These are phyloP conservation scores for Philopedon plagiatum DNA, from an alignment of 2,888 invertebrate species.

Conservation along the genomic window DNA sequence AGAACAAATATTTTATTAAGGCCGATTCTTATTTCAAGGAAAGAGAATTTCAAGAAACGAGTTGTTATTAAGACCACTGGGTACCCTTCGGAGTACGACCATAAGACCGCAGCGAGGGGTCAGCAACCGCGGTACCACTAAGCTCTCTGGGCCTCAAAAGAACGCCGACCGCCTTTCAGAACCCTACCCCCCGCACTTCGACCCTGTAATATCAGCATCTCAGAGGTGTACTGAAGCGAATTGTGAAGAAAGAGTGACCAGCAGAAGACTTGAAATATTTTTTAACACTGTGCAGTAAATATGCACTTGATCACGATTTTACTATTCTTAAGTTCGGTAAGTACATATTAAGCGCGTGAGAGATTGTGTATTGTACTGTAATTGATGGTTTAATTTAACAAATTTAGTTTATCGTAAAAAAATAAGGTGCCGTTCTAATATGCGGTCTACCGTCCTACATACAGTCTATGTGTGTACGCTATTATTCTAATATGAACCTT, in stretches of 20 bases:
- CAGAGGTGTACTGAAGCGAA: constrained; percentile 48
- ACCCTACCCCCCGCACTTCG: constrained; percentile 57
- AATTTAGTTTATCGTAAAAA: too few relatives aligned
- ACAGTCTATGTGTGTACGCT: too few relatives aligned
- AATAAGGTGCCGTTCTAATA: too few relatives aligned
- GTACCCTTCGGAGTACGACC: constrained; percentile 47
- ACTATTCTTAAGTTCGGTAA: too few relatives aligned
- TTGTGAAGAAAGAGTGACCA: constrained; percentile 10
- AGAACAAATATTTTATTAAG: not conserved
- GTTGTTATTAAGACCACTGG: constrained; percentile 41
- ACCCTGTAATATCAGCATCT: constrained; percentile 46
- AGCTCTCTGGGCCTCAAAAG: constrained; percentile 63
- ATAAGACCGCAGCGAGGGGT: constrained; percentile 55
- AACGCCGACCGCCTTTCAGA: constrained; percentile 61
- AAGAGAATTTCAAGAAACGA: constrained; percentile 29
- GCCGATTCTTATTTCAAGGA: constrained; percentile 2
- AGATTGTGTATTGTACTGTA: too few relatives aligned
- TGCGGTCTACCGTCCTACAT: too few relatives aligned
- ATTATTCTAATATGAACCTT: too few relatives aligned
- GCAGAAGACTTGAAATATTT: not conserved
- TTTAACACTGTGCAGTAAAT: too few relatives aligned
- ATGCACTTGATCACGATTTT: too few relatives aligned
- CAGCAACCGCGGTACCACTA: constrained; percentile 62
- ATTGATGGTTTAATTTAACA: too few relatives aligned
- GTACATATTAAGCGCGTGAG: too few relatives aligned